These are phyloP conservation scores for Cryptomyrus ogoouensis DNA, from an alignment of 2,113 vertebrate species.

Conservation along the genomic window DNA sequence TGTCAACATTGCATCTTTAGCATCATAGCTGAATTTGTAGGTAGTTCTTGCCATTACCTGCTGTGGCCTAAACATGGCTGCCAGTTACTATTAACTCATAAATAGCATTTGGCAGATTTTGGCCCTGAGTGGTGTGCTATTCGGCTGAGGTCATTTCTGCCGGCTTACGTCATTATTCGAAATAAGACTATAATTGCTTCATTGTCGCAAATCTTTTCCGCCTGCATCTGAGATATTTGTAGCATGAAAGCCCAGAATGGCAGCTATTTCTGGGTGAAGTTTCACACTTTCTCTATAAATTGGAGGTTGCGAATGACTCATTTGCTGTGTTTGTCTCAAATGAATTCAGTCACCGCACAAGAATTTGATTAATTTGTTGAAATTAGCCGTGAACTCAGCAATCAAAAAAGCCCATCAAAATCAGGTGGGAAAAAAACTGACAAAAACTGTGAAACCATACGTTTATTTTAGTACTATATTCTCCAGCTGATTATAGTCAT, in stretches of 20 bases:
- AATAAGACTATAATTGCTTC: neutral
- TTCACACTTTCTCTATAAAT: neutral
- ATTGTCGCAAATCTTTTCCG: neutral
- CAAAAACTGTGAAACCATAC: neutral
- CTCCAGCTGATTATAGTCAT: neutral
- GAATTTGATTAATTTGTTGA: neutral
- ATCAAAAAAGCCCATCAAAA: neutral
- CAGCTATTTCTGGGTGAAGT: neutral
- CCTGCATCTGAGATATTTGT: neutral
- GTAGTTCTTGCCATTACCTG: neutral
- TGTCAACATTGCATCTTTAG: neutral
- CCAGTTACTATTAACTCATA: neutral
- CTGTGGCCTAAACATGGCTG: neutral
- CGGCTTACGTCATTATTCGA: neutral
- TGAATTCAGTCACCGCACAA: neutral
- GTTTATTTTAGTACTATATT: neutral
- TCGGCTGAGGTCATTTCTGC: neutral
- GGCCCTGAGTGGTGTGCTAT: neutral
- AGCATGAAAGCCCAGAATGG: neutral
- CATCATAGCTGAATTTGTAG: neutral
- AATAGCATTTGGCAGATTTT: neutral
- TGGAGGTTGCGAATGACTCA: neutral
- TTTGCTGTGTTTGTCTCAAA: neutral
- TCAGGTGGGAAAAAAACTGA: neutral
- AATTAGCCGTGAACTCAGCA: neutral